Percentiles rank a stretch among this genome's conserved stretches.
Evolutionary conservation across 37 sponge, comb jelly and placozoan genomes (phyloP).

Genomic region (Mnemiopsis leidyi): DNA sequence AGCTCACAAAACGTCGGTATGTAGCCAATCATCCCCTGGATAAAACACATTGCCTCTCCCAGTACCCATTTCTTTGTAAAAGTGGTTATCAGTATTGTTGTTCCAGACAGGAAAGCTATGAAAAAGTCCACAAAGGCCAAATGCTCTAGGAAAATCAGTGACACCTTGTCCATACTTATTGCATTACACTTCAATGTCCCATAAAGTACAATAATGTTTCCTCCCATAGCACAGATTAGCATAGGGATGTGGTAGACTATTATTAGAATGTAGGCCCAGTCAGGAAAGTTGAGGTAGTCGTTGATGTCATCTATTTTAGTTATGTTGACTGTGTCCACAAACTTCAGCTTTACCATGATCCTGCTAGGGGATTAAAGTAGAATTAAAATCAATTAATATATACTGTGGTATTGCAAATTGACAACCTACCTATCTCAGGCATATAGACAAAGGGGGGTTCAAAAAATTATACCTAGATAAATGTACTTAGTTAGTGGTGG

Average conservation of each 20-base stretch:
- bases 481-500: no score
- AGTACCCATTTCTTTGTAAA: neutral
- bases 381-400: no score
- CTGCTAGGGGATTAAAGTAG: no score
- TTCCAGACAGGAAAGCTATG: constrained; percentile 17
- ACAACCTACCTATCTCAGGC: no score
- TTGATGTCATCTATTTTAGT: constrained; percentile 18
- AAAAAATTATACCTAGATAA: no score
- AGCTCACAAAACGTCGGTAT: constrained; percentile 21
- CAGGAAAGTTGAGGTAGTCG: constrained; percentile 25
- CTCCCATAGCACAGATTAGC: neutral
- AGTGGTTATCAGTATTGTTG: neutral
- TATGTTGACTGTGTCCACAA: constrained; percentile 6
- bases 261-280: constrained; percentile 10
- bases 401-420: no score
- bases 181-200: constrained; percentile 1
- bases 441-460: no score
- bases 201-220: constrained; percentile 5
- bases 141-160: constrained; percentile 25
- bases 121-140: neutral
- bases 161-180: constrained; percentile 16
- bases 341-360: neutral
- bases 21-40: constrained; percentile 10
- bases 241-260: constrained; percentile 7
- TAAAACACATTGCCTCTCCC: constrained; percentile 4